A percentile compares a stretch with the other conserved stretches of the same genome.
Conservation (phyloP, 2,888 invertebrate species). For the Chrysodeixis includens region DNA sequence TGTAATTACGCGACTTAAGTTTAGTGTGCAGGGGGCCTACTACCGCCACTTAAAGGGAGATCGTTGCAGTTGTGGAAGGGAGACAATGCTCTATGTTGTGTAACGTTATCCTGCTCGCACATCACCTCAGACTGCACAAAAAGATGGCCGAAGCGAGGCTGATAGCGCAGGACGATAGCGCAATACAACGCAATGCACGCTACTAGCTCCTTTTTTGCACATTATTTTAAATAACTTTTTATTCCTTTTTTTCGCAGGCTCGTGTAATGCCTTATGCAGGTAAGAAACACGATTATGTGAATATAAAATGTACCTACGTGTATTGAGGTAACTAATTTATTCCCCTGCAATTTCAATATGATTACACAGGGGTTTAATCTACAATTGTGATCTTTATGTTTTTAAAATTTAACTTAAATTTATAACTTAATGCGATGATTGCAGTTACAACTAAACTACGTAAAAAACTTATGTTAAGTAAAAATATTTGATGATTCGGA, state of each 20-base stretch:
- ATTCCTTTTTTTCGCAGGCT: neutral
- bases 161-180: slow-evolving; percentile 36
- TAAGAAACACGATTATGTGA: neutral
- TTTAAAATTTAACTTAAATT: neutral
- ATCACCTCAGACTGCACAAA: slow-evolving; percentile 17
- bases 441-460: neutral
- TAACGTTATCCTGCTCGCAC: too few species aligned
- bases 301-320: neutral
- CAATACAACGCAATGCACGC: slow-evolving; percentile 19
- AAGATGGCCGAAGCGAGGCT: slow-evolving; percentile 35
- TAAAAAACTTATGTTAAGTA: neutral
- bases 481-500: neutral
- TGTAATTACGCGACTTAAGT: slow-evolving; percentile 49
- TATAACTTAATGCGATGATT: neutral
- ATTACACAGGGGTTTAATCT: neutral
- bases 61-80: too few species aligned
- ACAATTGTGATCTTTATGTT: slow-evolving; percentile 1
- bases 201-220: slow-evolving; percentile 39
- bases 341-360: neutral
- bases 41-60: too few species aligned
- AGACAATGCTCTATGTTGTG: too few species aligned
- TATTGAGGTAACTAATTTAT: slow-evolving; percentile 2
- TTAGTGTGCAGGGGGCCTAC: slow-evolving; percentile 30
- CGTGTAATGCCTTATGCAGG: slow-evolving; percentile 2
- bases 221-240: slow-evolving; percentile 8